Percentiles rank a stretch among this genome's conserved stretches.
These are phyloP conservation scores for Lycia hirtaria DNA, from an alignment of 2,888 invertebrate species.

Conservation along the genomic window DNA sequence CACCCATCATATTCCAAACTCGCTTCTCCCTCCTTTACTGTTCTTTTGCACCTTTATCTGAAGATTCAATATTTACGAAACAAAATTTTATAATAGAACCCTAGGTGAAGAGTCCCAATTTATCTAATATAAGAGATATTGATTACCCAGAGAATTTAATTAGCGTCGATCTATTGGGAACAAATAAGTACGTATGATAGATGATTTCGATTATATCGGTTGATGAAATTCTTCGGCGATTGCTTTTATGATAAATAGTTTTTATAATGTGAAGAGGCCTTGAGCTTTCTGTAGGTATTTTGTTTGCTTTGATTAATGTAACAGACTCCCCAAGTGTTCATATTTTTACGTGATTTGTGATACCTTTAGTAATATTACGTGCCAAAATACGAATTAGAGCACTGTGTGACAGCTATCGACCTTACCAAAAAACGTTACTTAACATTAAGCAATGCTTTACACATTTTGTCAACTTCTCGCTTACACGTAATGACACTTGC, in stretches of 20 bases:
- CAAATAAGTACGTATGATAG: constrained; percentile 55
- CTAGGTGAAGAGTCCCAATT: constrained; percentile 32
- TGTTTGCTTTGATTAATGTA: constrained; percentile 25
- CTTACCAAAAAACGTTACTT: no score
- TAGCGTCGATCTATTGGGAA: constrained; percentile 67
- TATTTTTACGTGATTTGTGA: constrained; percentile 53
- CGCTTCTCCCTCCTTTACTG: constrained; percentile 33
- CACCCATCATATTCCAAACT: constrained; percentile 25
- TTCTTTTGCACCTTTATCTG: constrained; percentile 50
- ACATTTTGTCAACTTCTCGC: no score
- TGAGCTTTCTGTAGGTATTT: constrained; percentile 24
- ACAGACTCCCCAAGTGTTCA: constrained; percentile 43
- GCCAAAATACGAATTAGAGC: constrained; percentile 49
- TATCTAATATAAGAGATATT: constrained; percentile 42
- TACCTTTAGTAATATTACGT: constrained; percentile 49
- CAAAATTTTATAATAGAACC: constrained; percentile 26
- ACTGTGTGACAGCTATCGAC: constrained; percentile 36
- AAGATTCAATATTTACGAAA: constrained; percentile 34
- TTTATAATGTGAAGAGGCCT: constrained; percentile 17
- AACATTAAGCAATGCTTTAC: no score
- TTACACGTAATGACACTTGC: no score
- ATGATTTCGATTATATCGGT: constrained; percentile 34
- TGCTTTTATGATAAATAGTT: constrained; percentile 38
- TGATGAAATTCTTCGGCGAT: constrained; percentile 37
- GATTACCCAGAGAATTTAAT: constrained; percentile 60